Evolutionary conservation across 1,140 invertebrate genomes (phyloP), one percentile per base, ranked within the genome.

Genomic region (Eubasilissa regina): DNA sequence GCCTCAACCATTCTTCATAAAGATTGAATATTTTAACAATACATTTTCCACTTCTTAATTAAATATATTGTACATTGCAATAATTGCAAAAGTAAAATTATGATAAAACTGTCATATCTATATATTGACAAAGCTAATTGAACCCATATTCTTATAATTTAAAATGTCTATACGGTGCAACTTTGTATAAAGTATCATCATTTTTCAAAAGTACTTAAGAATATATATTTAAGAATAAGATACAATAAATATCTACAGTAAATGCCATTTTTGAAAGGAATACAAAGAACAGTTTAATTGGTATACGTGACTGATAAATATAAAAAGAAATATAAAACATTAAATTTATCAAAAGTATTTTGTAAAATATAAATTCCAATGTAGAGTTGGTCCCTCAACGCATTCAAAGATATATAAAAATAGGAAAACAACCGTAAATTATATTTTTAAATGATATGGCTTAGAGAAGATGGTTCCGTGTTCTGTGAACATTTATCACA

Each of bases 1-100:
- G 75, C 75, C 75, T 77, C 62, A 77, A 77, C 75, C 75, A 21
- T 77, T 74, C 17, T 68, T 77, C 62, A 77, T 77, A 77, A 77
- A 77, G 75, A 60, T 43, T 77, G 75, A 77, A 77, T 77, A 68
- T 77, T 66, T 74, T 56, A 74, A 74, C 70, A 55, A 74, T 25
- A 74, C 70, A 55, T 35, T 35, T 74, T 76, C 74, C 56, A 76
- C 75, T 66, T 75, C 68, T 66, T 60, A 64, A 53, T 53, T 55
- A 51, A 51, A 66, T 75, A 55, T 75, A 76, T 53, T 77, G 60
- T 77, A 77, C 75, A 77, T 47, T 76, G 58, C 56, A 62, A 64
- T 73, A 51, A 45, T 56, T 55, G 75, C 56, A 68, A 66, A 60
- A 77, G 60, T 68, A 77, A 68, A 62, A 53, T 66, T 51, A 60